Base-by-base conservation (phyloP, 1,140 invertebrate species). In the Drosophila gunungcola region DNA sequence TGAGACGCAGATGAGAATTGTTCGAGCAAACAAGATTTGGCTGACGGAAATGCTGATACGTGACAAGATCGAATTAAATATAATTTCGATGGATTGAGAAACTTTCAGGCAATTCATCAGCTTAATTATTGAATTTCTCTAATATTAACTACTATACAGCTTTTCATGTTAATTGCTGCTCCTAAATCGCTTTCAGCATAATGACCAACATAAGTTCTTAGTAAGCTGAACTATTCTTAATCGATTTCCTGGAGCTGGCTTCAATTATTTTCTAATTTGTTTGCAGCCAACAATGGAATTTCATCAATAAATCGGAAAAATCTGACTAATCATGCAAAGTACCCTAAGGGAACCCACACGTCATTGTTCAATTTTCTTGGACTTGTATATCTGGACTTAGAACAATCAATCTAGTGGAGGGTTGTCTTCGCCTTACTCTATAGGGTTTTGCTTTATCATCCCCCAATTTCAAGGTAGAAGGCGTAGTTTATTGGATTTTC, bases 251-350 rank as follows among this genome's bases (percentile, higher is more conserved):
- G 43, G 12, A 36, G 9, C 38, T 25, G 53, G 38, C 42, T 42
- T 63, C 58, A 88, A 88, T 88, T 88, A 88, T 88, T 78, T 89
- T 88, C 84, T 68, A 88, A 88, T 88, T 88, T 88, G 64, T 80
- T 63, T 76, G 42, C 53, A 48, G 57, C 42, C 48, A 48, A 46
- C 43, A 64, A 69, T 61, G 11, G 12, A 25, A 77, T 54, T 75
- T 53, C 43, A 45, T 77, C 64, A 70, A 77, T 77, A 69, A 69
- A 77, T 68, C 51, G 73, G 55, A 34, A 39, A 36, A 74, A 57
- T 29, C 9, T n/a, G 12, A 79, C 70, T 70, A 70, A 70, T 70
- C 61, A 67, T 34, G 2, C 9, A 48, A 49, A 16, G 55, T 72
- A 49, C 42, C 41, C 34, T 3, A 6, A 39, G 42, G 10, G 25